These are phyloP conservation scores for Dichetophora obliterata DNA, from an alignment of 2,888 invertebrate species.

Conservation along the genomic window DNA sequence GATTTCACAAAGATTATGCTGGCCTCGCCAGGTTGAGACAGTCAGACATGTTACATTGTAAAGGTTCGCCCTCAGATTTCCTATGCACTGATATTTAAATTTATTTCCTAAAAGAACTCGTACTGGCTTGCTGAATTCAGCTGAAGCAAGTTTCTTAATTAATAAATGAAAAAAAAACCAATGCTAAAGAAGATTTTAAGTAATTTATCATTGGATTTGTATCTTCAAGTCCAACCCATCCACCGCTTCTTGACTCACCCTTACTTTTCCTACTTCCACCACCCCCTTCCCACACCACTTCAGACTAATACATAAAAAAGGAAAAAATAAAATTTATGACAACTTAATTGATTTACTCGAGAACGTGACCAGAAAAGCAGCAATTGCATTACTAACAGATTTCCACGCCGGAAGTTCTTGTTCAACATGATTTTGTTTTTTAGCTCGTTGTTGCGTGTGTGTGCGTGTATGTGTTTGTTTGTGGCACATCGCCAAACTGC, in stretches of 20 bases:
- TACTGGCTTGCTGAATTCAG: too few species aligned
- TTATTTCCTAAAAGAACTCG: too few species aligned
- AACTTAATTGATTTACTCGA: slow-evolving; percentile 61
- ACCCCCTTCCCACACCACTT: too few species aligned
- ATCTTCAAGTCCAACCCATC: background rate
- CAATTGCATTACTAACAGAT: slow-evolving; percentile 54
- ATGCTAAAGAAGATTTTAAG: too few species aligned
- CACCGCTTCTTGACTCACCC: background rate
- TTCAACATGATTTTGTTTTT: slow-evolving; percentile 4
- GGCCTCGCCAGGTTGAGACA: too few species aligned
- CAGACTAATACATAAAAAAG: slow-evolving; percentile 12
- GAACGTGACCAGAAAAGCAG: slow-evolving; percentile 60
- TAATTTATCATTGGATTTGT: background rate
- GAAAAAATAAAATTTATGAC: slow-evolving; percentile 54
- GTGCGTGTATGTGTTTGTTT: background rate
- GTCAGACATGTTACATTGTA: too few species aligned
- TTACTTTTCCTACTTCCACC: too few species aligned
- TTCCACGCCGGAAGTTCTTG: slow-evolving; percentile 2
- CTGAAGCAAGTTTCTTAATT: too few species aligned
- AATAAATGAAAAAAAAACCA: too few species aligned
- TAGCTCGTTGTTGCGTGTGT: background rate
- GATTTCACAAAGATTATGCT: too few species aligned
- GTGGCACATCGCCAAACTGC: background rate
- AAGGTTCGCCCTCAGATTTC: too few species aligned
- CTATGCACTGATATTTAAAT: too few species aligned